Base-by-base conservation (phyloP, 37 sponge, comb jelly and placozoan genomes). In the Theonella swinhoei region DNA sequence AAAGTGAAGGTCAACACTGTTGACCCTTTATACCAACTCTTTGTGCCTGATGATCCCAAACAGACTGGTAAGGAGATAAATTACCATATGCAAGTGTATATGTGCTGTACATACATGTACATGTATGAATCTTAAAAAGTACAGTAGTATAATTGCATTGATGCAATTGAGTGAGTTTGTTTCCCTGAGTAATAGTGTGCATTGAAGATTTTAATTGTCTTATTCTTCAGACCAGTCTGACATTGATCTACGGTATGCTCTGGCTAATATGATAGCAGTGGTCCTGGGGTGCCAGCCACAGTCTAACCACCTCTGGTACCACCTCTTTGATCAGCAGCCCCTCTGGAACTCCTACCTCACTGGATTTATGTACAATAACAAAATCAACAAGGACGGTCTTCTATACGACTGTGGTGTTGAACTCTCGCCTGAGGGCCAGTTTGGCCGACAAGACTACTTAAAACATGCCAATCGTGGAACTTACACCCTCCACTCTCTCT, bases 401-500 rank as follows among this genome's bases (percentile, higher is more conserved):
- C 66, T 80, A 38, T 88, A 85, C 69, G 91, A 94, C 86, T 91
- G 91, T 76, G 88, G 88, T 24, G 85, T 89, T 19, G 95, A 94
- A 74, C 80, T 96, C 59, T 84, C 88, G 32, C 84, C 83, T 24
- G 96, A 96, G 20, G 97, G 97, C 2, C 64, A 87, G 66, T 94
- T 69, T 87, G 97, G 92, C 1, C 79, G 94, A 0, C 84, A 84
- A 25, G 92, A 91, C 74, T 96, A 96, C 83, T 62, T 42, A 19
- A 79, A 82, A 25, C 88, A 91, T 78, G 87, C 89, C 68, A 64
- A 80, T 0, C 42, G 90, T 9, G 92, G 89, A 4, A 91, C 89
- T 0, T 85, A 88, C 88, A 85, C 88, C 25, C 92, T 96, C 35
- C 97, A 93, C 71, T 94, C 97, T 4, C 84, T 88, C 77, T 94